These are phyloP conservation scores for Pheosia gnoma DNA, from an alignment of 2,888 invertebrate genomes.

Conservation along the genomic window DNA sequence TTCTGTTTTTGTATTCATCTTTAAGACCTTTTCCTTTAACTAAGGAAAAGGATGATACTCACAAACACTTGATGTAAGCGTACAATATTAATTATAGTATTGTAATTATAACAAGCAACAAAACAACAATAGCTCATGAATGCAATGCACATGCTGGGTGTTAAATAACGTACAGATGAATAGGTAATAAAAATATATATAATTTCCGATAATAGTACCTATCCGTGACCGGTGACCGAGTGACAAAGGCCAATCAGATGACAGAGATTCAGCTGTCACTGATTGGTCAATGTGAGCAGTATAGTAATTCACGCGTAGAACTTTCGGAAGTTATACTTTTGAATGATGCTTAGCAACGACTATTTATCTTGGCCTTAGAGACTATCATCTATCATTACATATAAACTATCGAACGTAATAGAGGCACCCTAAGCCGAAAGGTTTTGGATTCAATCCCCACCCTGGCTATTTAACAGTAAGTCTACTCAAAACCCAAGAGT, in stretches of 20 bases:
- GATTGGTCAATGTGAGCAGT: conserved; percentile 55
- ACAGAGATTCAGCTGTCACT: conserved; percentile 56
- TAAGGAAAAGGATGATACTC: background rate
- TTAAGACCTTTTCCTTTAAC: too few relatives aligned
- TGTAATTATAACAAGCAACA: background rate
- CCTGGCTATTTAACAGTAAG: too few relatives aligned
- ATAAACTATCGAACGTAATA: too few relatives aligned
- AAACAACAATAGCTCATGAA: conserved; percentile 4
- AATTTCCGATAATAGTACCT: background rate
- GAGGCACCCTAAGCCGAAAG: too few relatives aligned
- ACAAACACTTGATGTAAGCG: background rate
- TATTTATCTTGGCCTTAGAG: too few relatives aligned
- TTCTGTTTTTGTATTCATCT: too few relatives aligned
- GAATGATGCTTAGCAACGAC: too few relatives aligned
- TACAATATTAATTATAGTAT: background rate
- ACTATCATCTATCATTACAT: too few relatives aligned
- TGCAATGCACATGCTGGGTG: background rate
- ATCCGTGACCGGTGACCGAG: conserved; percentile 20
- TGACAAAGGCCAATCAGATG: conserved; percentile 65
- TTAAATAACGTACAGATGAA: background rate
- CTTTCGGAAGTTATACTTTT: background rate
- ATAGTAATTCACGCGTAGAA: background rate
- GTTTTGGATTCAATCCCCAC: too few relatives aligned
- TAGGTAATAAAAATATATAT: conserved; percentile 1
- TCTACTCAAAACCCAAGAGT: too few relatives aligned